Evolutionary conservation across 64 coral and sea anemone species (phyloP), one percentile per base, ranked within the genome.

Genomic region (Montipora sp.): DNA sequence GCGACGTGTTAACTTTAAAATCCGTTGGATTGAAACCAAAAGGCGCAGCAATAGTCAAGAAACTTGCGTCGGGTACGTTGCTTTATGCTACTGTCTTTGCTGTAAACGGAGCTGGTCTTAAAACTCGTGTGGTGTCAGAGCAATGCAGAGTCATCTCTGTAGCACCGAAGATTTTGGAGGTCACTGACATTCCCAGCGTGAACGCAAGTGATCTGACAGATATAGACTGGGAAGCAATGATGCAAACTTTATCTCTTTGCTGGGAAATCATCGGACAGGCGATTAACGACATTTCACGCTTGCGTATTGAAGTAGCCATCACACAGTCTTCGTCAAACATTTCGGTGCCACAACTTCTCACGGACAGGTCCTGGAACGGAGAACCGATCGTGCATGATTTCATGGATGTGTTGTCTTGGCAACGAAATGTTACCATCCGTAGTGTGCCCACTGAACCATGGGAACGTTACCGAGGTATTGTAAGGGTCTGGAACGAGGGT

Each of bases 151-250:
- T 98, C 4, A 70, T 92, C 18, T 94, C 92, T 11, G 48, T 89
- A 46, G 85, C 84, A 78, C 95, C 95, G 11, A 98, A 94, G 81
- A n/a, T 98, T 23, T 10, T 86, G 1, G 95, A 96, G 67, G 80
- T 98, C 18, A 24, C 87, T 14, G 95, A 98, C 72, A 69, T 94
- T 59, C 83, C 81, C 20, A 81, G 24, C 3, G 75, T 83, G n/a
- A 98, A 94, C 61, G 9, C 36, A 20, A 94, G 80, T 2, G 83
- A 91, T 75, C 14, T 59, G 4, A 79, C 88, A 8, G 95, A 98
- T 88, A 94, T 98, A 7, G 95, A 98, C 85, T 98, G 92, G 92
- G 92, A 91, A 75, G 77, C 95, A 5, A 89, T 90, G 78, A 87
- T 60, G 89, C 57, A 98, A 65, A 94, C 68, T 7, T 60, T 98